Evolutionary conservation across 2,797 vertebrate species (phyloP).

Genomic region (Aratinga solstitialis): DNA sequence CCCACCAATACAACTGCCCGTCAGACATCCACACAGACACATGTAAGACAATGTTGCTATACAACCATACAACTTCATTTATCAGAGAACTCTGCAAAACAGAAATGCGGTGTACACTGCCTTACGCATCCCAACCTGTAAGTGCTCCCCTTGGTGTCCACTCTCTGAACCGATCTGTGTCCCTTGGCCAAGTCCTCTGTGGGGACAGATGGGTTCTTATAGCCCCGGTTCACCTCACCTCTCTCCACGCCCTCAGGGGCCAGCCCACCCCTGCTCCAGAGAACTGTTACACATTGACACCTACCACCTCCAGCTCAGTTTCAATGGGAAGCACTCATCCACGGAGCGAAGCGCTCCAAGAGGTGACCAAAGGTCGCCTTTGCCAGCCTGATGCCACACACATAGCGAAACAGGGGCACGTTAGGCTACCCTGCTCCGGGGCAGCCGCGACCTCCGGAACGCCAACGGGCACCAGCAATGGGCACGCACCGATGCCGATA

Average conservation of each 20-base stretch:
- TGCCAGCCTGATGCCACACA: neutral
- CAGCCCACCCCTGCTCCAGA: neutral
- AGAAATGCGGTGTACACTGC: fast-evolving
- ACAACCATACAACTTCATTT: neutral
- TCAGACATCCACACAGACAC: neutral
- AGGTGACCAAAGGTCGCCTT: neutral
- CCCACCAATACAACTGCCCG: fast-evolving
- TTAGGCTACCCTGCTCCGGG: fast-evolving
- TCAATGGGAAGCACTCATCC: neutral
- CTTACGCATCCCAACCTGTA: neutral
- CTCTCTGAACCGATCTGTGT: fast-evolving
- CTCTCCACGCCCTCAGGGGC: neutral
- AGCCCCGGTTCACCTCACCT: neutral
- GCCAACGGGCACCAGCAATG: fast-evolving
- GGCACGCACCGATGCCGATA: fast-evolving
- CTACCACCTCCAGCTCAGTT: neutral
- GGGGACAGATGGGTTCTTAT: neutral
- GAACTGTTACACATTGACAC: neutral
- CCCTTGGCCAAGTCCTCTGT: neutral
- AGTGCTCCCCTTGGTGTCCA: neutral
- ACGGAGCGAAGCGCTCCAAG: fast-evolving
- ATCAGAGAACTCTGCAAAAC: neutral
- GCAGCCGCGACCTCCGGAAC: neutral
- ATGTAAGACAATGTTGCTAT: neutral
- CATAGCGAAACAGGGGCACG: fast-evolving